These are phyloP conservation scores for Caenorhabditis sp. DNA, from an alignment of 2,888 invertebrate genomes.

Conservation along the genomic window DNA sequence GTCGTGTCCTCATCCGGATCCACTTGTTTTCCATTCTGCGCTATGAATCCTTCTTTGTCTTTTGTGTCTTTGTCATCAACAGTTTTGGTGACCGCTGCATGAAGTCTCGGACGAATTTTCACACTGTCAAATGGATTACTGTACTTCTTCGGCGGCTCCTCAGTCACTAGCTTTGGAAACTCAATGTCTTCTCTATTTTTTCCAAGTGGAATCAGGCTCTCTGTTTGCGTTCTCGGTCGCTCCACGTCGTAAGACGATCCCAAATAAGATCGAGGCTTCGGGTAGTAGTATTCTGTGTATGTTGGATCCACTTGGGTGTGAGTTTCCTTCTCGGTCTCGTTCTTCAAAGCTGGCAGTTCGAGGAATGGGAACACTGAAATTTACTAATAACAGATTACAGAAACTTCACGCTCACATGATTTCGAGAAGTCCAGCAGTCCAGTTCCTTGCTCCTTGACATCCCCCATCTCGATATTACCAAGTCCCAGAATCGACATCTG, in stretches of 20 bases:
- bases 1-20: slow-evolving; percentile 59
- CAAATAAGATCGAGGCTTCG: slow-evolving; percentile 59
- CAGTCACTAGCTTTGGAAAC: slow-evolving; percentile 50
- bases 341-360: slow-evolving; percentile 71
- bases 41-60: slow-evolving; percentile 63
- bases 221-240: not conserved
- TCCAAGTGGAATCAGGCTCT: slow-evolving; percentile 16
- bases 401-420: slow-evolving; percentile 57
- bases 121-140: slow-evolving; percentile 60
- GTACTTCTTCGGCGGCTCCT: slow-evolving; percentile 31
- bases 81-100: slow-evolving; percentile 48
- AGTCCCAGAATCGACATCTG: slow-evolving; percentile 67
- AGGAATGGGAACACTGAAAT: slow-evolving; percentile 74
- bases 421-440: slow-evolving; percentile 75
- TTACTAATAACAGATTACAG: not conserved
- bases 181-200: slow-evolving; percentile 50
- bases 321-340: slow-evolving; percentile 60
- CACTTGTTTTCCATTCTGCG: slow-evolving; percentile 63
- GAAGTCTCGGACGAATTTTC: slow-evolving; percentile 45
- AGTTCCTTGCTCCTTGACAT: slow-evolving; percentile 73
- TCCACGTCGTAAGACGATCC: slow-evolving; percentile 53
- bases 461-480: slow-evolving; percentile 66
- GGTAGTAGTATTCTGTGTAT: slow-evolving; percentile 67
- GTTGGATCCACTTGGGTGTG: slow-evolving; percentile 67
- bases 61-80: slow-evolving; percentile 29